These are phyloP conservation scores for Erythrocercus mccallii DNA, from an alignment of 2,113 vertebrate genomes.

Conservation along the genomic window DNA sequence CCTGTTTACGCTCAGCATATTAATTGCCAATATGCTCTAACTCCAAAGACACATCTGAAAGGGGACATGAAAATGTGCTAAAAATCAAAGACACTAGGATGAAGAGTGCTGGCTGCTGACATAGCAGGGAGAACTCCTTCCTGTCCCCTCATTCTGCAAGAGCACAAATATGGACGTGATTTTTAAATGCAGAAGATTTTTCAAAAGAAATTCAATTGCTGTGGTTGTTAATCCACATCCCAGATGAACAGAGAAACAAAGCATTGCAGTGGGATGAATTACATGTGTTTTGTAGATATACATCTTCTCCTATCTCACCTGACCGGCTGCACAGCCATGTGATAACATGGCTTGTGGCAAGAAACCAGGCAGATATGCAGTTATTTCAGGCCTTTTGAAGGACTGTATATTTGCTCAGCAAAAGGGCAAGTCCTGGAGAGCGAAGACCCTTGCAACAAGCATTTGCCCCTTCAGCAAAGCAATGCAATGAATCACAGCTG, in stretches of 20 bases:
- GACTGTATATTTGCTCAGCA: neutral
- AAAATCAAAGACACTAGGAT: neutral
- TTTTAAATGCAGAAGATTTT: neutral
- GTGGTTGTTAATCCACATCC: neutral
- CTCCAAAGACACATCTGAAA: neutral
- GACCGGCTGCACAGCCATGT: neutral
- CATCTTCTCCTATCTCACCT: neutral
- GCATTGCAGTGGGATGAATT: neutral
- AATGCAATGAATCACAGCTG: rapidly evolving
- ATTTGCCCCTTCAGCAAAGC: neutral
- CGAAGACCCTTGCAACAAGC: neutral
- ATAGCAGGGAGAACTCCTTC: neutral
- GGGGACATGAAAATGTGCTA: neutral
- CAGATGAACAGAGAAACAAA: neutral
- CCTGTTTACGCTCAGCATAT: neutral
- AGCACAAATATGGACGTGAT: neutral
- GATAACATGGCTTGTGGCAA: neutral
- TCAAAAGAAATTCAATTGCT: neutral
- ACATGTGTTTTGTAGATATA: neutral
- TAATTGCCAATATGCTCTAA: neutral
- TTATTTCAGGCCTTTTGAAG: neutral
- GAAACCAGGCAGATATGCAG: neutral
- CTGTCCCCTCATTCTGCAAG: neutral
- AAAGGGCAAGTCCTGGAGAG: neutral
- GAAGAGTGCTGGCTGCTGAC: neutral